Percentiles rank a stretch among this genome's conserved stretches.
Conservation (phyloP, 2,113 vertebrate genomes). For the Casuarius casuarius region DNA sequence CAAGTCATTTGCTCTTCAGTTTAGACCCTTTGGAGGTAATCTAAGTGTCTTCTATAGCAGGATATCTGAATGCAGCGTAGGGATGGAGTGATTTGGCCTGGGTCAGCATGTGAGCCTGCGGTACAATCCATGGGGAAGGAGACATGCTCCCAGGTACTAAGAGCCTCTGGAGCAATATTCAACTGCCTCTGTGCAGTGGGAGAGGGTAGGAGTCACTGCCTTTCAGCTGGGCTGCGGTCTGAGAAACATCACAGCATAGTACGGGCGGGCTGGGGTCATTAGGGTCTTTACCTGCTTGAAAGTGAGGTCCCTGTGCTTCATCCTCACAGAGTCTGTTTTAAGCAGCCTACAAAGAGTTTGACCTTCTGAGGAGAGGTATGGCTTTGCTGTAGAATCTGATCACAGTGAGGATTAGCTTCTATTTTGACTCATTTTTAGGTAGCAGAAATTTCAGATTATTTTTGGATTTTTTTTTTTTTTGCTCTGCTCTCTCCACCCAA, state of each 20-base stretch:
- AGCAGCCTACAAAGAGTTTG: not conserved
- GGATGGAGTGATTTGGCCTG: not conserved
- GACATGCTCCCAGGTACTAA: not conserved
- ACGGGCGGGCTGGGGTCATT: not conserved
- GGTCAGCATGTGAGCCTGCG: accelerated
- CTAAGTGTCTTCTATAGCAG: not conserved
- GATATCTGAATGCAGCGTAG: not conserved
- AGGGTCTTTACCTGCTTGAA: slow-evolving; percentile 10
- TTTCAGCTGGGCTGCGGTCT: not conserved
- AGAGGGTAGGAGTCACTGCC: not conserved
- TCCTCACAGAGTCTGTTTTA: not conserved
- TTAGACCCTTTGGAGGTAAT: not conserved
- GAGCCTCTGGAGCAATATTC: not conserved
- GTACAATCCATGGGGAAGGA: not conserved
- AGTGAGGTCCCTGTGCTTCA: not conserved
- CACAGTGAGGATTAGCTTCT: not conserved
- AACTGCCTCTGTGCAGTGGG: not conserved
- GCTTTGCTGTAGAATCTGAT: not conserved
- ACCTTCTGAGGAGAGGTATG: slow-evolving; percentile 1
- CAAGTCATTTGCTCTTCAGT: not conserved
- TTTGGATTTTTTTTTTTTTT: not conserved
- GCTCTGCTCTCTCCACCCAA: not conserved
- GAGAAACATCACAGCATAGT: not conserved
- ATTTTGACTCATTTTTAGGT: not conserved
- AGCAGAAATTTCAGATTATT: not conserved